phyloP scores from a whole-genome alignment of 1,140 invertebrate genomes.

The Grapholita molesta region DNA sequence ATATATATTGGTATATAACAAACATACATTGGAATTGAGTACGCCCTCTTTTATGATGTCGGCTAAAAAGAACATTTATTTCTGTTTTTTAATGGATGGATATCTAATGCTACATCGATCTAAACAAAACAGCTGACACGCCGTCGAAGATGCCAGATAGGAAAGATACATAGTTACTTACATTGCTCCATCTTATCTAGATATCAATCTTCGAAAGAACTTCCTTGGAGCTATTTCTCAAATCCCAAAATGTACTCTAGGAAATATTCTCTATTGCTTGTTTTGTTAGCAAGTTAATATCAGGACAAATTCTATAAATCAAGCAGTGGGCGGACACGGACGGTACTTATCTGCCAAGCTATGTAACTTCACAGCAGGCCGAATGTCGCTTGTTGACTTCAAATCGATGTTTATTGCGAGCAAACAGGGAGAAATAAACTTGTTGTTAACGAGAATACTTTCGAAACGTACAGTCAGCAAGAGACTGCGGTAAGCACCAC shows the following conservation, averaged over 20 bases:
- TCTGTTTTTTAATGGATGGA: no score
- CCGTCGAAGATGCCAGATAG: background rate
- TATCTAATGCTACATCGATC: no score
- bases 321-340: constrained; percentile 35
- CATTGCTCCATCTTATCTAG: background rate
- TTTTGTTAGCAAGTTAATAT: constrained; percentile 17
- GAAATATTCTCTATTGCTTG: constrained; percentile 7
- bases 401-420: constrained; percentile 2
- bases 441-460: background rate
- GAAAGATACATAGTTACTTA: background rate
- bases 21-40: no score
- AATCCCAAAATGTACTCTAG: constrained; percentile 1
- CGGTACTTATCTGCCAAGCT: constrained; percentile 33
- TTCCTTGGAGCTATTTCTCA: background rate
- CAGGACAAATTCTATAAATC: constrained; percentile 35
- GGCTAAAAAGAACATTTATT: no score
- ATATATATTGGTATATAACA: no score
- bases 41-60: no score
- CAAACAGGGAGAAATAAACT: background rate
- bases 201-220: constrained; percentile 4
- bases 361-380: constrained; percentile 21
- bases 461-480: background rate
- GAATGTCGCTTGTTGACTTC: constrained; percentile 16
- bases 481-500: background rate
- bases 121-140: background rate